Evolutionary conservation across 2,888 invertebrate species (phyloP).

Genomic region (Strigamia crassipes): DNA sequence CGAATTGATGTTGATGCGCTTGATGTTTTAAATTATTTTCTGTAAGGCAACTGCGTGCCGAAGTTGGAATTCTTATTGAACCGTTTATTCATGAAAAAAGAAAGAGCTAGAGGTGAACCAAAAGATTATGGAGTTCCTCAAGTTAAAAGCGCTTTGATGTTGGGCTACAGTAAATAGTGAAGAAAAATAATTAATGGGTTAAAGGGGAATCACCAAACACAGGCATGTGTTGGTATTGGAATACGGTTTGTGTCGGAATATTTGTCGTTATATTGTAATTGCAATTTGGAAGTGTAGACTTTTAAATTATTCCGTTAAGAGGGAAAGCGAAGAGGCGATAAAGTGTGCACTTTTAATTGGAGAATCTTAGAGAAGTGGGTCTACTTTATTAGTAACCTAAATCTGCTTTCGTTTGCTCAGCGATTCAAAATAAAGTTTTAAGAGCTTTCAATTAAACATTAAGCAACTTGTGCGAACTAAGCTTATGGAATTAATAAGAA

Average conservation of each 20-base stretch:
- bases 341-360: conserved; percentile 24
- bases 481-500: background rate
- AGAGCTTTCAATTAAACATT: conserved; percentile 29
- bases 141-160: background rate
- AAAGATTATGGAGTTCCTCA: background rate
- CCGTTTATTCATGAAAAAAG: background rate
- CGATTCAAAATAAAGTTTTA: conserved; percentile 15
- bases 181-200: background rate
- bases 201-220: background rate
- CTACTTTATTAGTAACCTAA: conserved; percentile 20
- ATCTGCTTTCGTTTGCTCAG: conserved; percentile 6
- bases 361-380: background rate
- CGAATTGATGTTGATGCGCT: background rate
- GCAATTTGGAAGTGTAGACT: background rate
- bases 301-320: background rate
- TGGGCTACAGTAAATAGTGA: background rate
- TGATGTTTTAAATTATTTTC: background rate
- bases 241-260: no score
- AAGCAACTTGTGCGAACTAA: background rate
- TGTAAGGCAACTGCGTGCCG: background rate
- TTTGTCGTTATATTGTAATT: background rate
- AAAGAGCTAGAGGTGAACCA: background rate
- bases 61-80: background rate
- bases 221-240: no score
- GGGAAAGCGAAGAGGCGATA: background rate